Conservation (phyloP, 23 tunicate genomes). For the Clavelina lepadiformis region DNA sequence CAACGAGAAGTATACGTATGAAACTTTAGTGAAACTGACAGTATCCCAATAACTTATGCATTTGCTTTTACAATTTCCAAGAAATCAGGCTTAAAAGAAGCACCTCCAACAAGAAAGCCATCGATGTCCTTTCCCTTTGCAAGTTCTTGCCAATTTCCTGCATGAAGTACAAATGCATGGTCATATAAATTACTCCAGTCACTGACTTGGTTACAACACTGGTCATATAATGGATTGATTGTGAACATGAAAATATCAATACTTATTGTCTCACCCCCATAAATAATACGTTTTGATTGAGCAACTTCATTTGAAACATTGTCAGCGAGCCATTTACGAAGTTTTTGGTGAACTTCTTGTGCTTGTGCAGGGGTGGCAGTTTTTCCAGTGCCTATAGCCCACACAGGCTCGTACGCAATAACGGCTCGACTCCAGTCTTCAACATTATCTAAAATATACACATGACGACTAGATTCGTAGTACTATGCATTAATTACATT, state of each 20-base stretch:
- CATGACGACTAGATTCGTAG: not conserved
- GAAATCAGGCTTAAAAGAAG: constrained; percentile 98
- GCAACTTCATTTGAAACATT: constrained; percentile 85
- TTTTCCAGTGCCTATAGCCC: constrained; percentile 99
- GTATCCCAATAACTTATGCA: constrained; percentile 32
- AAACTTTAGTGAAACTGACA: too few species aligned
- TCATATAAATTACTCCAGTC: not conserved
- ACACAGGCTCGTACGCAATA: constrained; percentile 98
- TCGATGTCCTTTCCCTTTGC: constrained; percentile 93
- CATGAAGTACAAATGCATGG: too few species aligned
- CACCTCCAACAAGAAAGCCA: constrained; percentile 99
- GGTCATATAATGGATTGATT: not conserved
- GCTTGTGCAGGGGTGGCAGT: constrained; percentile 98
- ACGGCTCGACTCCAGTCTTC: constrained; percentile 88
- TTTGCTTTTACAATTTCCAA: constrained; percentile 78
- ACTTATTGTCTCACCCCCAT: constrained; percentile 56
- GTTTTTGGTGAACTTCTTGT: constrained; percentile 82
- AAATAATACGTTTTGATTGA: constrained; percentile 71
- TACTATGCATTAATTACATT: too few species aligned
- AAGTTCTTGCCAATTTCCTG: constrained; percentile 86
- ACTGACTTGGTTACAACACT: not conserved
- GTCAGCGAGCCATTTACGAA: constrained; percentile 76
- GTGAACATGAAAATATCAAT: not conserved
- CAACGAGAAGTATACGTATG: too few species aligned
- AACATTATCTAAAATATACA: constrained; percentile 35